A percentile compares a stretch with the other conserved stretches of the same genome.
These are phyloP conservation scores for Cabera pusaria DNA, from an alignment of 2,888 invertebrate genomes.

Conservation along the genomic window DNA sequence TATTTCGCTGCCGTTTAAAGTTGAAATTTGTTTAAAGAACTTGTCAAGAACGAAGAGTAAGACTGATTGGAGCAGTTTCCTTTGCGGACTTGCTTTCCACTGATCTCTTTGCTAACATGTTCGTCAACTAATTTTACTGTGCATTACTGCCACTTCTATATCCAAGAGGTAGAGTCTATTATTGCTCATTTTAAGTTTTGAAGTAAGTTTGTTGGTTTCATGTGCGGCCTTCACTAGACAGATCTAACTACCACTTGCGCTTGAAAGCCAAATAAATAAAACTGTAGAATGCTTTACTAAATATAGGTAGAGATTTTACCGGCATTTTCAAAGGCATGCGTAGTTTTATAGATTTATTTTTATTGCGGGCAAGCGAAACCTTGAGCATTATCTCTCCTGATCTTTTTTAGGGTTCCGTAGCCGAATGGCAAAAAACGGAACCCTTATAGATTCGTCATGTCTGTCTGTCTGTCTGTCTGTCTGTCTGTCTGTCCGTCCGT, in stretches of 20 bases:
- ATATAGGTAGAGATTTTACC: slow-evolving; percentile 8
- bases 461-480: too few species aligned
- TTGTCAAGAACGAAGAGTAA: slow-evolving; percentile 28
- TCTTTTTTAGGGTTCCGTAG: too few species aligned
- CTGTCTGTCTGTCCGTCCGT: too few species aligned
- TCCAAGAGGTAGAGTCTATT: slow-evolving; percentile 14
- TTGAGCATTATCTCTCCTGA: too few species aligned
- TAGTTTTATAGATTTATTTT: too few species aligned
- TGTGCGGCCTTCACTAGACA: slow-evolving; percentile 17
- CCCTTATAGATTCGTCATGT: too few species aligned
- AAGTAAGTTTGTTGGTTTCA: background rate
- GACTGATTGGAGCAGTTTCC: slow-evolving; percentile 52
- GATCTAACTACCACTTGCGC: slow-evolving; percentile 16
- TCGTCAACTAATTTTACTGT: slow-evolving; percentile 14
- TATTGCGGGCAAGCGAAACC: too few species aligned
- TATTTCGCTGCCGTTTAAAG: slow-evolving; percentile 5
- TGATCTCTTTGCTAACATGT: slow-evolving; percentile 29
- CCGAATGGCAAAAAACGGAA: too few species aligned
- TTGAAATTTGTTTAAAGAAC: slow-evolving; percentile 10
- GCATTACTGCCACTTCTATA: slow-evolving; percentile 17
- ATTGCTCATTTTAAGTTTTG: slow-evolving; percentile 1
- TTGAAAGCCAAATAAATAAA: slow-evolving; percentile 20
- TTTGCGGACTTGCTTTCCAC: slow-evolving; percentile 40
- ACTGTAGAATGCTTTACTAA: slow-evolving; percentile 4
- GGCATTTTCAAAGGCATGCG: slow-evolving; percentile 2